Base-by-base conservation (phyloP, 1,140 invertebrate species). In the Panagrolaimus sp. region DNA sequence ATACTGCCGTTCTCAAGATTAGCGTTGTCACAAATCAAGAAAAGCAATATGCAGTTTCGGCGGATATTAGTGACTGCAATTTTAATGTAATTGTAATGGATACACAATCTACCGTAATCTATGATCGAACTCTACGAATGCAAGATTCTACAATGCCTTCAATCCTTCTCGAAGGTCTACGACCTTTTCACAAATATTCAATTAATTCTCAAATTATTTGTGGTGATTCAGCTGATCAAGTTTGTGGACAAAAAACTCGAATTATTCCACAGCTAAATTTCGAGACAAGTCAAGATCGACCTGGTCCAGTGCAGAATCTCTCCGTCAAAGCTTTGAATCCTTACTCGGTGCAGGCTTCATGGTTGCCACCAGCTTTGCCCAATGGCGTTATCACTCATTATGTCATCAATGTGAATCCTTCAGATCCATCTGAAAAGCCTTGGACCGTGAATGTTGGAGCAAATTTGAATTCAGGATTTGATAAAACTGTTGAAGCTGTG, bases 311-410 rank as follows among this genome's bases (percentile, higher is more conserved):
- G 21, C 63, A 75, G 44, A 70, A 72, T 63, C 46, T 81, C 28
- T 77, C 69, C 26, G 70, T 71, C 4, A 68, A 69, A 28, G 58
- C 79, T 10, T 28, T 81, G 45, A 83, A 83, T 68, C 72, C 79
- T 3, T 79, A 83, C 65, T 78, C 79, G 7, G 81, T 71, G 9
- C 77, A 79, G 63, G 55, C 83, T n/a, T 63, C 52, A 14, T 81
- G 79, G 79, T 38, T 58, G 10, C 65, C 71, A 10, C 79, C 79
- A 43, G 67, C 66, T 43, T 62, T 76, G 12, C 81, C 76, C 9
- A 81, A 81, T 69, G 79, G 79, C 28, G 44, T 71, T 43, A 74
- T 80, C 26, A 75, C 67, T 21, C 76, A 77, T 43, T 80, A 80
- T 62, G 71, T 75, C 4, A 72, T 71, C 44, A 75, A 62, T 14